phyloP scores from a whole-genome alignment of 1,140 invertebrate genomes.

The Andricus grossulariae region DNA sequence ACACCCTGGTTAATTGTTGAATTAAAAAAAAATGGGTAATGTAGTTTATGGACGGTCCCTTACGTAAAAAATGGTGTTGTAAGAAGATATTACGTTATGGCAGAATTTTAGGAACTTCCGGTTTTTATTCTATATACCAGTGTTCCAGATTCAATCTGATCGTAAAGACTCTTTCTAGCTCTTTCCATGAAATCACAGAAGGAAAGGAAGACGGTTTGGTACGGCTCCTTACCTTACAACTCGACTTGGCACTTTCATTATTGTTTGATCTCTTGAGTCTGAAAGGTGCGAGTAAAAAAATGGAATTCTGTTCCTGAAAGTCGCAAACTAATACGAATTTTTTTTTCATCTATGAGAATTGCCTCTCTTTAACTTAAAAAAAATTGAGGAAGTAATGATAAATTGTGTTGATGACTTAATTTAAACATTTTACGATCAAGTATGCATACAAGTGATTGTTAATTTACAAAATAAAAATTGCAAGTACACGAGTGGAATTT shows the following conservation, averaged over 20 bases:
- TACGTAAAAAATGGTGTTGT: too few relatives aligned
- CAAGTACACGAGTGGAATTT: too few relatives aligned
- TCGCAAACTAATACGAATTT: slow-evolving; percentile 1
- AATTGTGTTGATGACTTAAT: too few relatives aligned
- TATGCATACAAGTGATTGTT: too few relatives aligned
- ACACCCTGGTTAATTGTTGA: too few relatives aligned
- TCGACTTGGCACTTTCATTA: slow-evolving; percentile 71
- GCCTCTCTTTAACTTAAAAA: too few relatives aligned
- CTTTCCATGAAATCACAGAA: slow-evolving; percentile 50
- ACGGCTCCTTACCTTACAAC: slow-evolving; percentile 48
- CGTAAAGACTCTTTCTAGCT: slow-evolving; percentile 49
- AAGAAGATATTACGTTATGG: too few relatives aligned
- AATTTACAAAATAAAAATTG: too few relatives aligned
- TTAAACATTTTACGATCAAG: too few relatives aligned
- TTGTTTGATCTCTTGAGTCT: slow-evolving; percentile 64
- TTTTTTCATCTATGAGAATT: background rate
- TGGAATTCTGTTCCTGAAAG: background rate
- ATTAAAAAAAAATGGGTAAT: too few relatives aligned
- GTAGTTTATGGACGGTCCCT: too few relatives aligned
- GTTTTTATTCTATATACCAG: slow-evolving; percentile 62
- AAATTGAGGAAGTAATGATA: too few relatives aligned
- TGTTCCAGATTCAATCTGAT: slow-evolving; percentile 61
- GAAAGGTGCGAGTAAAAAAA: slow-evolving; percentile 51
- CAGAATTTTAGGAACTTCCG: slow-evolving; percentile 39
- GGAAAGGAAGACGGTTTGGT: slow-evolving; percentile 58